Conservation (phyloP, 1,140 invertebrate species). For the Caenorhabditis latens region DNA sequence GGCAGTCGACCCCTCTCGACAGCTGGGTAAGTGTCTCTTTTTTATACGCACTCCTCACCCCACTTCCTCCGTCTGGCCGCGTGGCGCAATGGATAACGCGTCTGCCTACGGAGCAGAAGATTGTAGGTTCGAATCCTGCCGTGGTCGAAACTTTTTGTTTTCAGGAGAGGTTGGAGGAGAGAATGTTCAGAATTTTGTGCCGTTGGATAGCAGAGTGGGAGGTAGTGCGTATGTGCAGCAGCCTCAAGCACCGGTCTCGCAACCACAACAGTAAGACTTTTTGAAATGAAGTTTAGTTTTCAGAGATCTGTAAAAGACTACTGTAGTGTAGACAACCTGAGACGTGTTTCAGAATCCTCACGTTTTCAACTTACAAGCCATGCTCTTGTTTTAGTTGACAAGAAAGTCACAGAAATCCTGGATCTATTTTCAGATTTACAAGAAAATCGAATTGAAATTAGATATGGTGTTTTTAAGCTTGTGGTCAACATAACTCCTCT, state of each 20-base stretch:
- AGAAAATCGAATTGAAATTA: too few species aligned
- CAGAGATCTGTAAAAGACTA: too few species aligned
- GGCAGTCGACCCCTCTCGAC: slow-evolving; percentile 24
- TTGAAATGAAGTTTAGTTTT: not conserved
- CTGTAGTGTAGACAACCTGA: too few species aligned
- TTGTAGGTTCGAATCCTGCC: slow-evolving; percentile 68
- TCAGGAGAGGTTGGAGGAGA: not conserved
- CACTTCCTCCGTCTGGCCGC: slow-evolving; percentile 4
- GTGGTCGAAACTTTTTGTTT: slow-evolving; percentile 50
- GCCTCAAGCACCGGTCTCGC: not conserved
- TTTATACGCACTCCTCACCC: not conserved
- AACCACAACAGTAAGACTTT: not conserved
- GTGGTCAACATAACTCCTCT: too few species aligned
- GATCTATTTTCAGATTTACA: too few species aligned
- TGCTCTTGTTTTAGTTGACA: too few species aligned
- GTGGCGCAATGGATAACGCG: slow-evolving; percentile 68
- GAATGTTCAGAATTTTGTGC: not conserved
- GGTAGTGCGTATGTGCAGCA: not conserved
- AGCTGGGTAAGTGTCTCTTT: slow-evolving; percentile 3
- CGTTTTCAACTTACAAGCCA: too few species aligned
- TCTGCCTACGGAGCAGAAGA: slow-evolving; percentile 67
- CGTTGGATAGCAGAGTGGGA: not conserved
- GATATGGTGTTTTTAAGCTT: too few species aligned
- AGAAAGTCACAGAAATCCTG: too few species aligned
- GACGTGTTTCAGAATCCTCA: too few species aligned